Conservation (phyloP, 2,888 invertebrate species). For the Candidula unifasciata region DNA sequence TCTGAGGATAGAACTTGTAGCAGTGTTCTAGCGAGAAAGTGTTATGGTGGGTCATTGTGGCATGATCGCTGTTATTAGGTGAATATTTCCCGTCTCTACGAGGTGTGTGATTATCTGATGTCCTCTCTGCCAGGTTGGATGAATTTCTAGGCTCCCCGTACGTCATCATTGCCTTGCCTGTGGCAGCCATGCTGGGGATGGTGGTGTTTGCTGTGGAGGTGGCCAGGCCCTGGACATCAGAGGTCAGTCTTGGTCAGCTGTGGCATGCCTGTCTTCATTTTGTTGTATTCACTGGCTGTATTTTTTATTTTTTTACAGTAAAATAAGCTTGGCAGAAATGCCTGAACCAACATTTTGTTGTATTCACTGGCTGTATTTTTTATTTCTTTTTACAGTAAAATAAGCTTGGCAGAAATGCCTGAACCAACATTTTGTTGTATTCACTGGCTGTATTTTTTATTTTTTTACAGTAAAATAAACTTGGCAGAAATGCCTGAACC, state of each 20-base stretch:
- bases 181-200: conserved; percentile 59
- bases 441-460: neutral
- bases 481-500: no score
- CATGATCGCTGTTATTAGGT: neutral
- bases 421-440: neutral
- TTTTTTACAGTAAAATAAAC: no score
- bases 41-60: no score
- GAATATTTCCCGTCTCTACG: no score
- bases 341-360: no score
- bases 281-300: neutral
- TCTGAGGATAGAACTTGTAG: no score
- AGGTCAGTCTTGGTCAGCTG: conserved; percentile 30
- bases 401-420: no score
- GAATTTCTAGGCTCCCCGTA: conserved; percentile 63
- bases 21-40: no score
- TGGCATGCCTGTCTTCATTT: neutral
- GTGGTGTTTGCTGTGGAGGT: conserved; percentile 65
- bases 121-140: conserved; percentile 59
- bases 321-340: no score
- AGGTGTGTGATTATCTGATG: neutral
- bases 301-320: no score
- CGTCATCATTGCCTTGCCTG: conserved; percentile 65
- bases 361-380: neutral
- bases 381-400: no score
- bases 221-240: conserved; percentile 58